A percentile compares a stretch with the other conserved stretches of the same genome.
Evolutionary conservation across 1,140 invertebrate genomes (phyloP).

Genomic region (Drosophila guanche): DNA sequence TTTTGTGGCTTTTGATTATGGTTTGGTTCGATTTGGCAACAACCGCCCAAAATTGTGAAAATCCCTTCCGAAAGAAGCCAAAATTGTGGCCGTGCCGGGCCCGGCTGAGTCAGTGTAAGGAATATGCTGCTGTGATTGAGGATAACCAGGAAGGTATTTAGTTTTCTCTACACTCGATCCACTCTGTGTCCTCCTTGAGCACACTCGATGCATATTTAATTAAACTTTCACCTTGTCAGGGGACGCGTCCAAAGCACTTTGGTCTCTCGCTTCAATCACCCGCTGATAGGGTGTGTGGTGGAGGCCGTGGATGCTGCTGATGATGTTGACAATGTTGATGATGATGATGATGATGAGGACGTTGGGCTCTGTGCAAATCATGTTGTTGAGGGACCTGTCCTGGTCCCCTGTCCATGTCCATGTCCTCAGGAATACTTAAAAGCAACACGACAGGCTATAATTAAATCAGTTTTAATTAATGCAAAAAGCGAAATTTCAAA

Average conservation of each 20-base stretch:
- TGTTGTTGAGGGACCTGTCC: neutral
- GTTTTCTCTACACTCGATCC: neutral
- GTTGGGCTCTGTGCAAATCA: too few relatives aligned
- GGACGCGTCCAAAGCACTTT: conserved; percentile 58
- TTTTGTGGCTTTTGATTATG: too few relatives aligned
- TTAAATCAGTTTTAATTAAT: conserved; percentile 82
- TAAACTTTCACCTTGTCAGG: conserved; percentile 69
- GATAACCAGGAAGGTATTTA: neutral
- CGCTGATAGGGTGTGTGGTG: neutral
- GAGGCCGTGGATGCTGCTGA: neutral
- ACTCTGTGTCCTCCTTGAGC: conserved; percentile 13
- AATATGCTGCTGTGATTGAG: neutral
- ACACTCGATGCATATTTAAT: conserved; percentile 71
- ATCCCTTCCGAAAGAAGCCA: too few relatives aligned
- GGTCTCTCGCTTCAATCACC: conserved; percentile 37
- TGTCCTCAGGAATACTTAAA: conserved; percentile 56
- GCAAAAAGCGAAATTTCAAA: conserved; percentile 78
- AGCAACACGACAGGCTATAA: conserved; percentile 72
- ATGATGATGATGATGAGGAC: too few relatives aligned
- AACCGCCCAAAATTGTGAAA: too few relatives aligned
- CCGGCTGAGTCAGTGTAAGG: too few relatives aligned
- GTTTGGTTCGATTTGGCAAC: too few relatives aligned
- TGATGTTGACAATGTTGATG: too few relatives aligned
- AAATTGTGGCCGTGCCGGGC: too few relatives aligned
- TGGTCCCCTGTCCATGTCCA: conserved; percentile 1